Base-by-base conservation (phyloP, 2,113 vertebrate species). In the Xenopus borealis region DNA sequence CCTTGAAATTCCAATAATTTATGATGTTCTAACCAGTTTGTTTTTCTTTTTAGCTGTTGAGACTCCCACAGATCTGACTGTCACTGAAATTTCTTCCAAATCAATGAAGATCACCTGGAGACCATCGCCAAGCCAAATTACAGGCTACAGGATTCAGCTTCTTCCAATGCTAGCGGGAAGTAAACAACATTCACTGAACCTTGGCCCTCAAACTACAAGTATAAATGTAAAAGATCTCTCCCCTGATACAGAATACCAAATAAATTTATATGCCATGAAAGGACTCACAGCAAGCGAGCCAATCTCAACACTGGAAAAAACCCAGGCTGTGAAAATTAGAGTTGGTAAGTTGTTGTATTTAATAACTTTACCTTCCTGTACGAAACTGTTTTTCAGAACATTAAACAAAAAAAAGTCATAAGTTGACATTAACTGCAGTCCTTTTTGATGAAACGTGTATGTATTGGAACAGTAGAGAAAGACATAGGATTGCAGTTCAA, bases 211-310 rank as follows among this genome's bases (percentile, higher is more conserved):
- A 12, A 94, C 94, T 27, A 95, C 90, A 66, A 88, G 83, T 0
- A 89, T 93, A 46, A 91, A 89, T 59, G 89, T 96, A 52, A 88
- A 90, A 45, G 93, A 97, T 76, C 93, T 99, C 44, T 90, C 89
- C 62, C 89, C 97, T 12, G 94, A 98, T 75, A 97, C 92, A 0
- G 87, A 93, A 62, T 98, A 99, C 78, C 91, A 98, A 82, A 92
- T 98, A 75, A 94, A 86, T 19, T 80, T 99, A 72, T 95, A 88
- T 27, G 94, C 96, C 52, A 88, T 98, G 87, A 94, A 87, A 78
- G 94, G 93, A 45, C 81, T 97, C 79, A 91, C 85, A 10, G 86
- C 95, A 74, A 99, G 97, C 62, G 94, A 97, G 62, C 89, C 94
- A 0, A 12, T 93, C 81, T 82, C 72, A 0, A 75, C 86, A 74